These are phyloP conservation scores for Corapipo altera DNA, from an alignment of 2,113 vertebrate species.

Conservation along the genomic window DNA sequence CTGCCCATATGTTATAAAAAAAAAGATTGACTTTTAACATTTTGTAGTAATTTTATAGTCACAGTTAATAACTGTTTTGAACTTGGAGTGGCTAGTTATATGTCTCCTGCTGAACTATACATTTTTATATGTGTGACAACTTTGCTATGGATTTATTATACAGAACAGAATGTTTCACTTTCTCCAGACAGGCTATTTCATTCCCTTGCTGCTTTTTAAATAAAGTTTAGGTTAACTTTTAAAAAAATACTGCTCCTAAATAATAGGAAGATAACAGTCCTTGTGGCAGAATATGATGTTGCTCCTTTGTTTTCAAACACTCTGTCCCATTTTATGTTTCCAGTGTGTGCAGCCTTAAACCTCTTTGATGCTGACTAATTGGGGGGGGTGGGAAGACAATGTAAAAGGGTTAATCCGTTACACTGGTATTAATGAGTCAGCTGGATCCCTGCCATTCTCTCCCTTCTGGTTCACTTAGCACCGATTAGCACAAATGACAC, in stretches of 20 bases:
- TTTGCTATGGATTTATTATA: neutral
- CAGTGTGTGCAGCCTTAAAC: conserved; percentile 11
- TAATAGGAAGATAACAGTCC: neutral
- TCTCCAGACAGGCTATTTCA: neutral
- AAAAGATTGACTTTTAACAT: neutral
- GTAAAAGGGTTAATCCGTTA: conserved; percentile 56
- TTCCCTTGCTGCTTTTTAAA: neutral
- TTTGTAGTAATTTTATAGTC: conserved; percentile 17
- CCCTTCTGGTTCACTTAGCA: conserved; percentile 51
- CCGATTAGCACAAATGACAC: conserved; percentile 29
- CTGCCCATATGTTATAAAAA: conserved; percentile 11
- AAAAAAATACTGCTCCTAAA: neutral
- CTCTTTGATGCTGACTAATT: conserved; percentile 65
- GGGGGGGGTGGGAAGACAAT: conserved; percentile 18
- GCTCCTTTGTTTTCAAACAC: conserved; percentile 54
- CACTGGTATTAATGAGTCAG: conserved; percentile 59
- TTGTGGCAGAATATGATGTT: neutral
- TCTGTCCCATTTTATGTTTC: conserved; percentile 36
- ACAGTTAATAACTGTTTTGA: neutral
- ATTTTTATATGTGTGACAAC: neutral
- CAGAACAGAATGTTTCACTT: neutral
- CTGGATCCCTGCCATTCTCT: conserved; percentile 57
- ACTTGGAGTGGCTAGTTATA: neutral
- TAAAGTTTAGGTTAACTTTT: neutral
- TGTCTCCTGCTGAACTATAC: neutral